Evolutionary conservation across 2,888 invertebrate genomes (phyloP).

Genomic region (Crossocerus cetratus): DNA sequence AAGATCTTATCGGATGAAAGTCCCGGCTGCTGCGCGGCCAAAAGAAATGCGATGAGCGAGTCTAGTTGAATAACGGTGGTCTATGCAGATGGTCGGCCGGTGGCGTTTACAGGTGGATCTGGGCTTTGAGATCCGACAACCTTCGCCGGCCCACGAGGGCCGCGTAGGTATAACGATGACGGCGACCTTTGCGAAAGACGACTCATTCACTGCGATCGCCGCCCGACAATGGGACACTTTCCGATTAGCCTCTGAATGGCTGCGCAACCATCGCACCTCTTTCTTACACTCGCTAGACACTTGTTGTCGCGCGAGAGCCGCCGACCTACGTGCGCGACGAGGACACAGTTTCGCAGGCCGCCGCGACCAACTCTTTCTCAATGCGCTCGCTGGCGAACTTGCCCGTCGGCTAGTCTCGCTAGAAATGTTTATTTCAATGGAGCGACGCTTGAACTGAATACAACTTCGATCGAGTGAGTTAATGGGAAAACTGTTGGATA

Average conservation of each 20-base stretch:
- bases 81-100: conserved; percentile 8
- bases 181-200: conserved; percentile 22
- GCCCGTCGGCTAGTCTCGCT: too few relatives aligned
- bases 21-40: conserved; percentile 13
- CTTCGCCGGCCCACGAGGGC: conserved; percentile 44
- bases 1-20: conserved; percentile 34
- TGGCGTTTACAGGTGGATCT: conserved; percentile 41
- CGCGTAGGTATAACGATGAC: conserved; percentile 22
- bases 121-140: conserved; percentile 40
- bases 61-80: neutral
- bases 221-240: conserved; percentile 1
- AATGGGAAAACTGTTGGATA: too few relatives aligned
- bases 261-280: neutral
- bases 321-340: too few relatives aligned
- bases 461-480: too few relatives aligned
- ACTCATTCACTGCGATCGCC: neutral
- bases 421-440: too few relatives aligned
- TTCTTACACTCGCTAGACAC: neutral
- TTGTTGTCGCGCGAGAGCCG: too few relatives aligned
- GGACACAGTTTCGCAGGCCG: too few relatives aligned
- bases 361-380: too few relatives aligned
- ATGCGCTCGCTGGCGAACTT: too few relatives aligned
- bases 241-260: neutral
- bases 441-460: too few relatives aligned
- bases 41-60: neutral